These are phyloP conservation scores for Halcyon senegalensis DNA, from an alignment of 2,113 vertebrate species.

Conservation along the genomic window DNA sequence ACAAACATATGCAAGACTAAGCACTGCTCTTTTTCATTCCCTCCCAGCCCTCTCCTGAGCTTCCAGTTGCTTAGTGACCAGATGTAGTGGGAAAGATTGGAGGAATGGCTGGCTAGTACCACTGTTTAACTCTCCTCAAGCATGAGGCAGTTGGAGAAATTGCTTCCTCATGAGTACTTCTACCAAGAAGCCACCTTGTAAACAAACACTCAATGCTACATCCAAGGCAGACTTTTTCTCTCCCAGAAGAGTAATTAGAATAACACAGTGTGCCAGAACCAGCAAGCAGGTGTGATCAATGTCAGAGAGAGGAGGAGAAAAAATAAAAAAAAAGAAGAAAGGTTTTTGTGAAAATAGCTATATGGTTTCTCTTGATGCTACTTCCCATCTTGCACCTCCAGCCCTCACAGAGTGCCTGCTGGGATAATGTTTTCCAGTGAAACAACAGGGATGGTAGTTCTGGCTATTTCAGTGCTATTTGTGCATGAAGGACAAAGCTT, in stretches of 20 bases:
- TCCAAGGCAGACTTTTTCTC: not conserved
- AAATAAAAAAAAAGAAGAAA: not conserved
- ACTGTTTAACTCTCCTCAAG: not conserved
- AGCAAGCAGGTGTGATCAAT: not conserved
- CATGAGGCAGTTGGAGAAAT: not conserved
- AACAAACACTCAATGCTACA: not conserved
- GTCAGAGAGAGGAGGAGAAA: not conserved
- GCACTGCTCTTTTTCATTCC: constrained; percentile 10
- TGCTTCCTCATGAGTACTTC: not conserved
- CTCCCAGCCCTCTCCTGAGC: not conserved
- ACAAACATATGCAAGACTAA: not conserved
- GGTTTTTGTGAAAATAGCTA: not conserved
- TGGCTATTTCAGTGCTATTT: not conserved
- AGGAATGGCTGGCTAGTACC: not conserved
- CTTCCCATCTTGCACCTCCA: not conserved
- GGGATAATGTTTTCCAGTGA: not conserved
- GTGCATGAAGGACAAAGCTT: not conserved
- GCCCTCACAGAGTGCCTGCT: not conserved
- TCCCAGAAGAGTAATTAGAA: not conserved
- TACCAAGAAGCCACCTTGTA: not conserved
- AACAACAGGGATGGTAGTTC: not conserved
- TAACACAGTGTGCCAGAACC: not conserved
- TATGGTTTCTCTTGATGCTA: not conserved
- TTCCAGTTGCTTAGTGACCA: not conserved
- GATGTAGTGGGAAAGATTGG: not conserved